Evolutionary conservation across 1,140 invertebrate species (phyloP).

Genomic region (Drosophila sturtevanti): DNA sequence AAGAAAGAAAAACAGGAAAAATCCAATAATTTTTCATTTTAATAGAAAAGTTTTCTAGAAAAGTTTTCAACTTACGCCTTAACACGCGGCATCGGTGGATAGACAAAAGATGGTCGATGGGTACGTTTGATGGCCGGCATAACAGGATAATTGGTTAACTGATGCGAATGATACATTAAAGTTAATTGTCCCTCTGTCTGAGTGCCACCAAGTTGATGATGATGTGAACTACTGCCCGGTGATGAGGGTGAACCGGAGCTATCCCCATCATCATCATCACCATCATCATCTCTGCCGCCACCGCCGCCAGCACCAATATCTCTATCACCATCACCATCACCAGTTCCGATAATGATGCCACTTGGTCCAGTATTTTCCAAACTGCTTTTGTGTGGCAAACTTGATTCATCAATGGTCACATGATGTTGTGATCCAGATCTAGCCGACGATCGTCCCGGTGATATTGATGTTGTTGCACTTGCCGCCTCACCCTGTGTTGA

Average conservation of each 20-base stretch:
- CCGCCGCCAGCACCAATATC: constrained; percentile 47
- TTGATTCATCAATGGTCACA: constrained; percentile 81
- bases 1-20: not conserved
- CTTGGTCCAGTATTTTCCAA: constrained; percentile 55
- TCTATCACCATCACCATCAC: constrained; percentile 50
- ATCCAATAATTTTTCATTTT: not conserved
- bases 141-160: constrained; percentile 79
- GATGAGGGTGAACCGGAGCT: constrained; percentile 80
- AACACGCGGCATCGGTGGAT: constrained; percentile 77
- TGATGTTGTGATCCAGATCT: constrained; percentile 79
- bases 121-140: constrained; percentile 78
- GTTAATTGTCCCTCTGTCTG: constrained; percentile 68
- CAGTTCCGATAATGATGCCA: constrained; percentile 58
- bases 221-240: constrained; percentile 55
- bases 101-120: constrained; percentile 80
- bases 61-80: constrained; percentile 71
- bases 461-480: constrained; percentile 86
- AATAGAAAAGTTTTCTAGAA: not conserved
- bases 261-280: constrained; percentile 41
- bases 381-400: constrained; percentile 64
- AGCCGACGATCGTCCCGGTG: constrained; percentile 80
- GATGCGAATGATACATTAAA: constrained; percentile 80
- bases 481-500: constrained; percentile 20
- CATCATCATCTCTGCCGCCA: constrained; percentile 48
- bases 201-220: constrained; percentile 24